Base-by-base conservation (phyloP, 2,888 invertebrate genomes). In the Sialis fuliginosa region DNA sequence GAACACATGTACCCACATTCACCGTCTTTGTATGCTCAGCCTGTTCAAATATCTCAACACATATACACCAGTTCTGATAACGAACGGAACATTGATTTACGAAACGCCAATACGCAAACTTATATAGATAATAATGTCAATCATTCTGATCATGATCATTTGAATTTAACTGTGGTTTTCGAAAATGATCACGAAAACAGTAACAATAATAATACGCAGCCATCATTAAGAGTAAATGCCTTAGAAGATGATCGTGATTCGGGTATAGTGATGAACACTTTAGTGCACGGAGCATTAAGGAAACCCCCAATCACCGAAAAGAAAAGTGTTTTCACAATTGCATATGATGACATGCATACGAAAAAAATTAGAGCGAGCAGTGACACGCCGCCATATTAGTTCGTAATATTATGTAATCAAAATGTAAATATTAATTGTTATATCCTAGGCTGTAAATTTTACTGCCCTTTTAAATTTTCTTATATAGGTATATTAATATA, bases 271-370 rank as follows among this genome's bases (percentile, higher is more conserved):
- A 77, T 86, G 69, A 78, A 80, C 45, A 74, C 75, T 0, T 48
- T 68, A 53, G 68, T 75, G 49, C 66, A 70, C 42, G 72, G 70
- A 50, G 72, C 75, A 56, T 70, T 74, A 6, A 74, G 74, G 51
- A 68, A 79, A 51, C 72, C 81, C 56, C 75, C 79, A 12, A 81
- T 81, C 50, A 78, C 81, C 5, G 89, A 90, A 57, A 92, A 91
- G 67, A 90, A 91, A 60, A 91, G 90, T 60, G 81, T 92, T 32
- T 92, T 92, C 59, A 89, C 89, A 6, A 92, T 92, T 54, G 90
- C 90, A 1, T 92, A 91, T 60, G 87, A 86, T 58, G 90, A 90
- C 58, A 86, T 91, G 56, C 83, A 87, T 54, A 89, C 88, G 1
- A 82, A 82, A 57, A 84, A 86, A 59, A 68, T 89, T 47, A 68